Base-by-base conservation (phyloP, 1,140 invertebrate species). In the Danaus melanippus region DNA sequence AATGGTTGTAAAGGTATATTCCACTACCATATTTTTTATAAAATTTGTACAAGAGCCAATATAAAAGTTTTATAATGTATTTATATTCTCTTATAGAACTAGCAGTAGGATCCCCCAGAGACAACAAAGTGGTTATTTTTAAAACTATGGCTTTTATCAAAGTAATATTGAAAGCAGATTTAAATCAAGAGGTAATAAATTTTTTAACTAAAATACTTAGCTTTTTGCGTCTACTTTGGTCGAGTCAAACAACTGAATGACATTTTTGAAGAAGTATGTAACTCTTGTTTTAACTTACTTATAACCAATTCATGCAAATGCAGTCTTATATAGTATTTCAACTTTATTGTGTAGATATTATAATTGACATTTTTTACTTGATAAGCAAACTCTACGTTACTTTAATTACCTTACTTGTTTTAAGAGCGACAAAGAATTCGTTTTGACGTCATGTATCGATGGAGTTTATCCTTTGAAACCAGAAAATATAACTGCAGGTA, bases 41-140 rank as follows among this genome's bases (percentile, higher is more conserved):
- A 32, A 32, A 32, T 32, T 32, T 5, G 6, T 32, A 32, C 21
- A 32, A 2, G 21, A 32, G 21, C 2, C 7, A 32, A 32, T 3
- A 32, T 32, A 32, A 2, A 32, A 1, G 17, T 21, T 21, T 21
- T 21, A 21, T 21, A 21, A 21, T 7, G 21, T 32, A 7, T 32
- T 32, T 32, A 32, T 21, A 12, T 21, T 32, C 0, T 7, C 43
- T 42, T 44, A 21, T 49, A 76, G 89, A 89, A 64, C 52, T 90
- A 42, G 89, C 88, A 3, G 70, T 90, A 46, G 89, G 89, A 3
- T 87, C 88, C 12, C 88, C 87, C 41, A 50, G 78, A 9, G 88
- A 76, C 17, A 80, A 81, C 12, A 76, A 81, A 15, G 84, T 84
- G 0, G 67, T 87, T 48, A 42, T 90, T 17, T 56, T 64, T 7